These are phyloP conservation scores for Triops longicaudatus DNA, from an alignment of 1,140 invertebrate genomes.

Conservation along the genomic window DNA sequence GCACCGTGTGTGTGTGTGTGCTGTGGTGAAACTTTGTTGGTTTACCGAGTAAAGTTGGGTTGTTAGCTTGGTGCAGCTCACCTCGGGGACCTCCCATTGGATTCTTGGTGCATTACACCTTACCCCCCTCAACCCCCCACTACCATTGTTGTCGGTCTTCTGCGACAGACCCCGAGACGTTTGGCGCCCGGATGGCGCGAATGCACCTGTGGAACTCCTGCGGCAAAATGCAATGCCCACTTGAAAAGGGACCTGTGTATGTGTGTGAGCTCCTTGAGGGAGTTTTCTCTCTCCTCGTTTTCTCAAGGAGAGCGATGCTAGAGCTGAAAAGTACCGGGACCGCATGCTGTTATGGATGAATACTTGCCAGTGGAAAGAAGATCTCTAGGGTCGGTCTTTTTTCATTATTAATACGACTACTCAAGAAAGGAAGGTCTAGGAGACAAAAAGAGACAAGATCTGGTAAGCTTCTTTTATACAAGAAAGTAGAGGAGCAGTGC, in stretches of 20 bases:
- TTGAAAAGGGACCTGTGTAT: background rate
- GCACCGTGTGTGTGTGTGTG: too few species aligned
- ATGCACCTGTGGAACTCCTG: slow-evolving; percentile 5
- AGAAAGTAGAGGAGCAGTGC: background rate
- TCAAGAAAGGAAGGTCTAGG: too few species aligned
- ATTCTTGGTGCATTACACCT: too few species aligned
- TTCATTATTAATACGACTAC: background rate
- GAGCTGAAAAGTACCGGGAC: background rate
- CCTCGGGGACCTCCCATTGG: too few species aligned
- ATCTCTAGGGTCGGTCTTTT: background rate
- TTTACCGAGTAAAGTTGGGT: too few species aligned
- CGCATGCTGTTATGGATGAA: background rate
- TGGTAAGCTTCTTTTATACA: background rate
- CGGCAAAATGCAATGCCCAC: background rate
- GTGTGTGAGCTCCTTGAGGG: background rate
- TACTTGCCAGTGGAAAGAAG: background rate
- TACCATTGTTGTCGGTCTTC: background rate
- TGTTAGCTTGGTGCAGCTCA: too few species aligned
- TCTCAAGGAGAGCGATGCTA: slow-evolving; percentile 6
- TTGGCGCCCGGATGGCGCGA: slow-evolving; percentile 12
- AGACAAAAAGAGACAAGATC: background rate
- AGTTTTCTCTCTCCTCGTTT: background rate
- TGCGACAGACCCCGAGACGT: background rate
- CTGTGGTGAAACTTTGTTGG: too few species aligned
- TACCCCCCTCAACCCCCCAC: too few species aligned